Percentiles rank a stretch among this genome's conserved stretches.
Conservation (phyloP, 2,113 vertebrate species). For the Mungos mungo region DNA sequence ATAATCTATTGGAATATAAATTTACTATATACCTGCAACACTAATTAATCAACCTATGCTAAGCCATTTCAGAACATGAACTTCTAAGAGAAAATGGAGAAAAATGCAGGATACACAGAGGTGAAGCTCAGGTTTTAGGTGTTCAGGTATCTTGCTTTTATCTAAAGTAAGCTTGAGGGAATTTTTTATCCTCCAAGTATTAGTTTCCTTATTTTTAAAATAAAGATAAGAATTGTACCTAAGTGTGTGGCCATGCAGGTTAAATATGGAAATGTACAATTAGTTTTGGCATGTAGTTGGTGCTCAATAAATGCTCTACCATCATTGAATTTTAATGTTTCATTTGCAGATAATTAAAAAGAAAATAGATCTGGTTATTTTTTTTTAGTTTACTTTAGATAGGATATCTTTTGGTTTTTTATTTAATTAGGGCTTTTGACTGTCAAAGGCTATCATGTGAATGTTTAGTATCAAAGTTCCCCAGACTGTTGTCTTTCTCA, state of each 20-base stretch:
- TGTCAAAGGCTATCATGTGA: constrained; percentile 72
- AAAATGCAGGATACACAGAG: background rate
- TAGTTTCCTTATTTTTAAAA: background rate
- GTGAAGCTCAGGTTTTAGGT: background rate
- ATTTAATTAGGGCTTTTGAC: constrained; percentile 67
- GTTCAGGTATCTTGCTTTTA: background rate
- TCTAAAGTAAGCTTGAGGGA: background rate
- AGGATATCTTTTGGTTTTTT: constrained; percentile 52
- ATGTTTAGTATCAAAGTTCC: constrained; percentile 73
- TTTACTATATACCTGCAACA: background rate
- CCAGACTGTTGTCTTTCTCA: constrained; percentile 79
- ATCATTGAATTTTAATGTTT: background rate
- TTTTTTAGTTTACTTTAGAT: constrained; percentile 16
- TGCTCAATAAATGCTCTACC: background rate
- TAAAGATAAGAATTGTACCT: background rate
- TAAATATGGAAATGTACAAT: background rate
- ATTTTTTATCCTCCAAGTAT: background rate
- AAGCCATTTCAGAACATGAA: background rate
- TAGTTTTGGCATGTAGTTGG: background rate
- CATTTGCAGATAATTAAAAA: constrained; percentile 38
- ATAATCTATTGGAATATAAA: background rate
- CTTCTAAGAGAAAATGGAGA: background rate
- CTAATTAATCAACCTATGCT: background rate
- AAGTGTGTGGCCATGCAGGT: background rate
- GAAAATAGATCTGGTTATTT: constrained; percentile 23